A percentile compares a stretch with the other conserved stretches of the same genome.
These are phyloP conservation scores for Pseudonaja textilis DNA, from an alignment of 2,113 vertebrate genomes.

Conservation along the genomic window DNA sequence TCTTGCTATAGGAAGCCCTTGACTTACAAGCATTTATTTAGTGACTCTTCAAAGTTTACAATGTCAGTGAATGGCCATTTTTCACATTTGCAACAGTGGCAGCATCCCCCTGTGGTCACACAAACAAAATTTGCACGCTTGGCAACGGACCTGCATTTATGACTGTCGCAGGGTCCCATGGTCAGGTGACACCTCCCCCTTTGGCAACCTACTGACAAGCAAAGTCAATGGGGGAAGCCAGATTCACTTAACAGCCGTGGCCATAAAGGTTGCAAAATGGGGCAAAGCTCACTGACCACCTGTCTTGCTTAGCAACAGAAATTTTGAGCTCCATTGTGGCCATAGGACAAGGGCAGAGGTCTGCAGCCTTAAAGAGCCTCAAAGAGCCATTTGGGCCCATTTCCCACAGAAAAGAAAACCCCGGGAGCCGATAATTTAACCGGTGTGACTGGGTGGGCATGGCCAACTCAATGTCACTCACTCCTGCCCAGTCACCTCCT, in stretches of 20 bases:
- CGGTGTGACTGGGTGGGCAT: too few species aligned
- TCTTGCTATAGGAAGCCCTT: neutral
- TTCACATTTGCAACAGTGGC: neutral
- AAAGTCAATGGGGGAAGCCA: neutral
- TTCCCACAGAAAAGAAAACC: too few species aligned
- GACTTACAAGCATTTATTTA: neutral
- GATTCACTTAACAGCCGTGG: neutral
- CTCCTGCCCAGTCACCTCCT: too few species aligned
- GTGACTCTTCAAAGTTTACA: neutral
- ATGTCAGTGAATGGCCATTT: neutral
- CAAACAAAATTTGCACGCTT: neutral
- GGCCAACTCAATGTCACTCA: too few species aligned
- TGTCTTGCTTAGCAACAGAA: neutral
- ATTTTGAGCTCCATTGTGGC: neutral
- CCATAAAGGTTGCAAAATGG: neutral
- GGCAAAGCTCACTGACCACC: neutral
- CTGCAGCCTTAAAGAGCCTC: too few species aligned
- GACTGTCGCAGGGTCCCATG: rapidly evolving
- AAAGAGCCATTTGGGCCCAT: too few species aligned
- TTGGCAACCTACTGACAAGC: neutral
- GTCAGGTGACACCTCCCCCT: neutral
- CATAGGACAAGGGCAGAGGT: neutral
- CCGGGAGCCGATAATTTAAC: too few species aligned
- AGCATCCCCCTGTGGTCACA: neutral
- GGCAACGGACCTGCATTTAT: neutral